Conservation (phyloP, 2,888 invertebrate genomes). For the Drosophila flavopinicola region DNA sequence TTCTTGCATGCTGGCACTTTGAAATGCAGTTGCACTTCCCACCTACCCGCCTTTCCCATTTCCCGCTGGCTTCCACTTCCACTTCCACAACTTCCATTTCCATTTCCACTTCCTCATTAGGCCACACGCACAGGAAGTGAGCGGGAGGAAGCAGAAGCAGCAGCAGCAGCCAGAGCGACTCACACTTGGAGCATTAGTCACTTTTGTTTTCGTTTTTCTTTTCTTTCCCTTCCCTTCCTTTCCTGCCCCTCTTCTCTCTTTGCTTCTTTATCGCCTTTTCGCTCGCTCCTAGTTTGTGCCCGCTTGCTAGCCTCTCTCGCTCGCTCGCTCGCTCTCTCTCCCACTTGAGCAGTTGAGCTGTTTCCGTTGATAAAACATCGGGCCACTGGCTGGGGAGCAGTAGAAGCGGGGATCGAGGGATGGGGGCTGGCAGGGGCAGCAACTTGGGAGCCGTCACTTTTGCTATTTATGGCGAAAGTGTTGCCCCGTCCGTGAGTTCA, state of each 20-base stretch:
- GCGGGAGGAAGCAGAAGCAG: slow-evolving; percentile 63
- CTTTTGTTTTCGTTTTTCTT: slow-evolving; percentile 71
- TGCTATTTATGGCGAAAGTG: slow-evolving; percentile 79
- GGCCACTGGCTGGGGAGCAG: too few relatives aligned
- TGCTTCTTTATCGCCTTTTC: slow-evolving; percentile 6
- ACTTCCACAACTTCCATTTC: slow-evolving; percentile 19
- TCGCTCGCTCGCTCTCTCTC: not conserved
- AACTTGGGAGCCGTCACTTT: slow-evolving; percentile 52
- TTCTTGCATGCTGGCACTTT: slow-evolving; percentile 43
- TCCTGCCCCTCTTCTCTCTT: slow-evolving; percentile 1
- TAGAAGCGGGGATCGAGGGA: not conserved
- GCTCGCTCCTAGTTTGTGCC: slow-evolving; percentile 28
- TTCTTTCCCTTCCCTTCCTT: slow-evolving; percentile 6
- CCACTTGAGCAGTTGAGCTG: slow-evolving; percentile 39
- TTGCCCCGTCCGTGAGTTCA: slow-evolving; percentile 68
- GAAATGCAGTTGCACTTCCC: slow-evolving; percentile 55
- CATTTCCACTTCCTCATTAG: slow-evolving; percentile 68
- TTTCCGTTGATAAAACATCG: slow-evolving; percentile 70
- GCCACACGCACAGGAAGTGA: slow-evolving; percentile 74
- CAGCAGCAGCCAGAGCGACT: slow-evolving; percentile 20
- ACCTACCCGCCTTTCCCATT: not conserved
- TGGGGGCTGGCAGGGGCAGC: not conserved
- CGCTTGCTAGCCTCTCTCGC: slow-evolving; percentile 18
- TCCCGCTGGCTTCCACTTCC: slow-evolving; percentile 10
- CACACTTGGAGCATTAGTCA: slow-evolving; percentile 70